A percentile compares a stretch with the other conserved stretches of the same genome.
phyloP scores from a whole-genome alignment of 2,113 vertebrate species.

The Typhlomys cinereus region DNA sequence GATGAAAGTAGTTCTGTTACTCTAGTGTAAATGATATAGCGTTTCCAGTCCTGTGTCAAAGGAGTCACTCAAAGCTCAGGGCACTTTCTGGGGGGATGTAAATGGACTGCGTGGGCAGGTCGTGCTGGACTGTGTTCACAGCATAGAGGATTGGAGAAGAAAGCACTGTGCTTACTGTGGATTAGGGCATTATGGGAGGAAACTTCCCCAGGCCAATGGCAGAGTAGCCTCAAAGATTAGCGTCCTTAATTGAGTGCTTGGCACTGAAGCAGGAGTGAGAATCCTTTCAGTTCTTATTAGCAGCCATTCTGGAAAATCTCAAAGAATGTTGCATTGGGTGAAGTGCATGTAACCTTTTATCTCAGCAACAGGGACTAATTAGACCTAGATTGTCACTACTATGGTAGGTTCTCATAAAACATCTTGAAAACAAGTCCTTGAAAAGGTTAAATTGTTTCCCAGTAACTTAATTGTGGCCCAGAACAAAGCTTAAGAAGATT shows the following conservation, averaged over 20 bases:
- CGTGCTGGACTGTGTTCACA: not conserved
- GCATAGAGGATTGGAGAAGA: not conserved
- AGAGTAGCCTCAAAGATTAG: not conserved
- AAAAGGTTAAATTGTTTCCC: slow-evolving; percentile 6
- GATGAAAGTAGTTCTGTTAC: not conserved
- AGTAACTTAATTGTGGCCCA: not conserved
- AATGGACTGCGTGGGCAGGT: not conserved
- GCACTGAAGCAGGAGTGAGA: not conserved
- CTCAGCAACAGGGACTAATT: not conserved
- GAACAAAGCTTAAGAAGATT: slow-evolving; percentile 41
- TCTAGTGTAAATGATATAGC: not conserved
- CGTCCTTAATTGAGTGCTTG: not conserved
- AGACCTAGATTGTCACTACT: not conserved
- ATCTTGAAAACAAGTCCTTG: slow-evolving; percentile 25
- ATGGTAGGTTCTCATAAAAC: not conserved
- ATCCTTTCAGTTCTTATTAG: not conserved
- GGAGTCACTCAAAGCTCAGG: not conserved
- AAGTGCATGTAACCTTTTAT: not conserved
- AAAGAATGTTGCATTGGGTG: not conserved
- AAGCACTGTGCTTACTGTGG: not conserved
- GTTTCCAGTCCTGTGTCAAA: not conserved
- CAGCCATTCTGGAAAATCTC: not conserved
- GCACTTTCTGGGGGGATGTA: not conserved
- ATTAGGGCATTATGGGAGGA: not conserved
- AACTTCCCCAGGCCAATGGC: not conserved